Evolutionary conservation across 92 coral and sea anemone genomes (phyloP).

Genomic region (Porites divaricata): DNA sequence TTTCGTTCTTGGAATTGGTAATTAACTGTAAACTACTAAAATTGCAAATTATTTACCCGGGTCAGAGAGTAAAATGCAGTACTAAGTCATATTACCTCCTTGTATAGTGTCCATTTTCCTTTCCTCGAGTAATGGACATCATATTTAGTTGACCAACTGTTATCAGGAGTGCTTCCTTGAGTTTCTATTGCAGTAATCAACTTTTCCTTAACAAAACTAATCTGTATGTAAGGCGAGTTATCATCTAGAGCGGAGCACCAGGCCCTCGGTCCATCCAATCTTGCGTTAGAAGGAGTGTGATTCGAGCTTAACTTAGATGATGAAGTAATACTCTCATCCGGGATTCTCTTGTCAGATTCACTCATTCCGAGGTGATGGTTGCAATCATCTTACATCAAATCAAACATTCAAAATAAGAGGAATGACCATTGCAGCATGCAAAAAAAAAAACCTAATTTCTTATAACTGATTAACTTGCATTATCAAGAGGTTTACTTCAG

Average conservation of each 20-base stretch:
- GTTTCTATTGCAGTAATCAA: slow-evolving; percentile 35
- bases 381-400: slow-evolving; percentile 4
- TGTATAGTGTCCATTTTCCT: slow-evolving; percentile 34
- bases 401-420: too few species aligned
- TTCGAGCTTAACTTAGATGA: not conserved
- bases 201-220: slow-evolving; percentile 3
- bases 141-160: slow-evolving; percentile 2
- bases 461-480: too few species aligned
- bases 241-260: slow-evolving; percentile 44
- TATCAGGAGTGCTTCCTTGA: slow-evolving; percentile 23
- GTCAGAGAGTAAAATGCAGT: too few species aligned
- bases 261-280: slow-evolving; percentile 25
- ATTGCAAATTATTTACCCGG: too few species aligned
- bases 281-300: slow-evolving; percentile 25
- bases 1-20: too few species aligned
- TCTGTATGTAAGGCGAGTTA: slow-evolving; percentile 26
- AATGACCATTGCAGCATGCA: too few species aligned
- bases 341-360: slow-evolving; percentile 1
- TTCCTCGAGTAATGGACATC: slow-evolving; percentile 15
- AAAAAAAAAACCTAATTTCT: too few species aligned
- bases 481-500: too few species aligned
- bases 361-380: slow-evolving; percentile 30
- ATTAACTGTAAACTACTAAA: too few species aligned
- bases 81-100: slow-evolving; percentile 4
- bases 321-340: slow-evolving; percentile 44